Conservation (phyloP, 2,797 vertebrate genomes). For the Cyprinodon diabolis region DNA sequence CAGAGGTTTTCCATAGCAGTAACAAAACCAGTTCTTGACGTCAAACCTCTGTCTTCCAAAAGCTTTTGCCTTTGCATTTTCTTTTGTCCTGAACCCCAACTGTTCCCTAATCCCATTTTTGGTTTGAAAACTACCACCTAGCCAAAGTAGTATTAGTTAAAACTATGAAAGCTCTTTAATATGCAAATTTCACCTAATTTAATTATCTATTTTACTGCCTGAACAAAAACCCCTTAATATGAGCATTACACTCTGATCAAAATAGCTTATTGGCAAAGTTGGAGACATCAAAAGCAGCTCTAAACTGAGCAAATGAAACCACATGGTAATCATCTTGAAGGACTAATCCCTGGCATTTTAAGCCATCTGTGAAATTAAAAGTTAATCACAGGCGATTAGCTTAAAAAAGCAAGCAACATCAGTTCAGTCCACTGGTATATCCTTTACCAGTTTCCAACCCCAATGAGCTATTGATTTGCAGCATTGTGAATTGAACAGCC, state of each 20-base stretch:
- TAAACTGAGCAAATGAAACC: conserved; percentile 18
- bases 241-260: background rate
- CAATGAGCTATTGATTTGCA: conserved; percentile 62
- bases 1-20: background rate
- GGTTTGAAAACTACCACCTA: background rate
- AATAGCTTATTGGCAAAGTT: background rate
- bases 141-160: background rate
- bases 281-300: conserved; percentile 3
- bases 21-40: background rate
- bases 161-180: conserved; percentile 10
- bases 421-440: conserved; percentile 32
- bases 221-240: background rate
- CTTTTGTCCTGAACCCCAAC: background rate
- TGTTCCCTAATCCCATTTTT: background rate
- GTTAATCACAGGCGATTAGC: conserved; percentile 53
- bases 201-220: background rate
- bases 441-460: conserved; percentile 46
- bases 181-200: background rate
- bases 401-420: conserved; percentile 26
- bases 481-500: conserved; percentile 42
- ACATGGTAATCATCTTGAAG: conserved; percentile 28
- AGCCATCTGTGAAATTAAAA: conserved; percentile 51
- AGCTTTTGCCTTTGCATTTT: background rate
- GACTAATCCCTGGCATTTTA: conserved; percentile 35
- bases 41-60: background rate